phyloP scores from a whole-genome alignment of 1,140 invertebrate species.

The Drosophila chauvacae region DNA sequence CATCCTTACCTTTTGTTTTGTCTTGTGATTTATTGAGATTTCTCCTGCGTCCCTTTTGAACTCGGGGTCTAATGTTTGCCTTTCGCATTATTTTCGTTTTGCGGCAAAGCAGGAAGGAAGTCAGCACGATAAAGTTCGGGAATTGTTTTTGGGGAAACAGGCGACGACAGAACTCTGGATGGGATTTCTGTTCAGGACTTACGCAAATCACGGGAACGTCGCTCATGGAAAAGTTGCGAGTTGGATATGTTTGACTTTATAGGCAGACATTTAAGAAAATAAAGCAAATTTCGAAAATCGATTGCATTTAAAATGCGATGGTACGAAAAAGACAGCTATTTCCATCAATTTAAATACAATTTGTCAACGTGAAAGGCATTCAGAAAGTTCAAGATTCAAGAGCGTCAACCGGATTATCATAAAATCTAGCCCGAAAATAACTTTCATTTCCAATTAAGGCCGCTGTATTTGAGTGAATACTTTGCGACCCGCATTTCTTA shows the following conservation, averaged over 20 bases:
- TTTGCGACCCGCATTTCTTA: not conserved
- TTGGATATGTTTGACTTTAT: not conserved
- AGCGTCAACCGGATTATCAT: not conserved
- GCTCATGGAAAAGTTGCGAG: constrained; percentile 1
- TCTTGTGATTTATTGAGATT: constrained; percentile 63
- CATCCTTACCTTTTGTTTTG: constrained; percentile 36
- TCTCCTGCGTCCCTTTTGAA: constrained; percentile 25
- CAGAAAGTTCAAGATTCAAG: not conserved
- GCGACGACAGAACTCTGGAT: constrained; percentile 49
- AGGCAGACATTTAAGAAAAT: not conserved
- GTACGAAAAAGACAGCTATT: not conserved
- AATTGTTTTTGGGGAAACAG: constrained; percentile 39
- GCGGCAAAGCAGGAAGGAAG: constrained; percentile 56
- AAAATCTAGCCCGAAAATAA: not conserved
- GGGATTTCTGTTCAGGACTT: constrained; percentile 15
- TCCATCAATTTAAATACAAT: constrained; percentile 4
- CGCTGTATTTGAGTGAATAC: not conserved
- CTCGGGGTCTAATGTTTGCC: constrained; percentile 48
- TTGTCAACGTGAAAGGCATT: not conserved
- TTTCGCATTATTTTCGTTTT: constrained; percentile 35
- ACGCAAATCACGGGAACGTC: not conserved
- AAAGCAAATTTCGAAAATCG: too few relatives aligned
- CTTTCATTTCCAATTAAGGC: constrained; percentile 5
- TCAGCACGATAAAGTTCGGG: constrained; percentile 60
- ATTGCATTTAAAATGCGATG: not conserved